Conservation (phyloP, 2,113 vertebrate genomes). For the Tragulus kanchil region DNA sequence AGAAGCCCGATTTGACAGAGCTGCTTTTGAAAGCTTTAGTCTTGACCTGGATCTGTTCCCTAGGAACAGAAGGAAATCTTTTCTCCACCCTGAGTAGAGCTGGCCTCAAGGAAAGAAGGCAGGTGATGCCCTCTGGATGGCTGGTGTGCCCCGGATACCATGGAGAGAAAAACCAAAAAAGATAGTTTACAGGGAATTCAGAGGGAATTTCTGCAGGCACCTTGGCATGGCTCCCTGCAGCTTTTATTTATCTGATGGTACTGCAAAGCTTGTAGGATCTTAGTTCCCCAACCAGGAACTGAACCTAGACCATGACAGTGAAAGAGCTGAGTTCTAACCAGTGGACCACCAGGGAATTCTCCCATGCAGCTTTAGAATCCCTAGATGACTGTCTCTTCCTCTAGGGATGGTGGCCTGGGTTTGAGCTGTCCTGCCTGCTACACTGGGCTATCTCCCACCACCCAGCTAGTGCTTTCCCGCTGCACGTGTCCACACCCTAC, state of each 20-base stretch:
- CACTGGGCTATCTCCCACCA: conserved; percentile 56
- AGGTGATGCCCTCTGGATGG: background rate
- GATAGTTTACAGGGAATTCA: background rate
- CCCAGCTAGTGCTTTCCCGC: background rate
- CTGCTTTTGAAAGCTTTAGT: background rate
- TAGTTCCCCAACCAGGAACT: background rate
- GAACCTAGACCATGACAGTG: background rate
- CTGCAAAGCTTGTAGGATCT: background rate
- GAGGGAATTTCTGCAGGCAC: background rate
- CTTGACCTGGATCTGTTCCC: background rate
- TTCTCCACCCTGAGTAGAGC: background rate
- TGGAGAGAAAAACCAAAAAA: background rate
- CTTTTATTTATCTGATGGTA: background rate
- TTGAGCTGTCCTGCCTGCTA: conserved; percentile 1
- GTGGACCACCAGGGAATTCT: background rate
- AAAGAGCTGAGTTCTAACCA: background rate
- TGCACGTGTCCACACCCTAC: background rate
- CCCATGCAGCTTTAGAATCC: background rate
- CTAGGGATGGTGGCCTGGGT: background rate
- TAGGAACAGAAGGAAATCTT: background rate
- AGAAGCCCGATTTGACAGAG: background rate
- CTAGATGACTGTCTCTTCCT: background rate
- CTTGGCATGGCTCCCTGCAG: background rate
- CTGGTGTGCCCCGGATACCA: background rate
- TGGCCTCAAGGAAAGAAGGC: background rate